Base-by-base conservation (phyloP, 2,888 invertebrate genomes). In the Neuroscelio doddi region DNA sequence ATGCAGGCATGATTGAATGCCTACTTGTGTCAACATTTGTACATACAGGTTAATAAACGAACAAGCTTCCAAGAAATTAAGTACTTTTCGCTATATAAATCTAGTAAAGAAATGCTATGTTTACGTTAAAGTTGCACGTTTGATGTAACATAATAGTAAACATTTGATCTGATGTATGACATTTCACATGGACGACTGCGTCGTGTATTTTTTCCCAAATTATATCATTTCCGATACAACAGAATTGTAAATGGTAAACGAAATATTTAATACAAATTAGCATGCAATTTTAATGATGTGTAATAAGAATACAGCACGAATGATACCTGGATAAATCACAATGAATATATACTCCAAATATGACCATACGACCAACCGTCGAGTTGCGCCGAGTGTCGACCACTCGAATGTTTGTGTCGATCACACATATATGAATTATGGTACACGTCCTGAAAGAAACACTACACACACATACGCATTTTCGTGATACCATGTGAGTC, bases 261-360 rank as follows among this genome's bases (percentile, higher is more conserved):
- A 32, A 32, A 12, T 3, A 3, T 3, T 3, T 10, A n/a, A 12
- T 12, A 32, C 1, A 32, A n/a, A 10, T 12, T 12, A 7, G 12
- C 12, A 7, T 12, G 1, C 12, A 32, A 32, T 32, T 32, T 32
- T 12, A 12, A 1, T 12, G 12, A 32, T 12, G 12, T 32, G 12
- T 32, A 10, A 29, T 10, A 32, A 1, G 9, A 12, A 32, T 3
- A n/a, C 12, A 3, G 32, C 12, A 12, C 9, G 12, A 7, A 30
- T 26, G 15, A 53, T 64, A 64, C 64, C 64, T 64, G 57, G 27
- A 41, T 45, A 52, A 45, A 45, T 41, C 53, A 45, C 53, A 49
- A 52, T 38, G 49, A 64, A 58, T 44, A 49, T 44, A 44, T 64
- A 58, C 30, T 64, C 64, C 64, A 64, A 64, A 64, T 64, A 57